These are phyloP conservation scores for Sinotaia quadrata DNA, from an alignment of 2,888 invertebrate genomes.

Conservation along the genomic window DNA sequence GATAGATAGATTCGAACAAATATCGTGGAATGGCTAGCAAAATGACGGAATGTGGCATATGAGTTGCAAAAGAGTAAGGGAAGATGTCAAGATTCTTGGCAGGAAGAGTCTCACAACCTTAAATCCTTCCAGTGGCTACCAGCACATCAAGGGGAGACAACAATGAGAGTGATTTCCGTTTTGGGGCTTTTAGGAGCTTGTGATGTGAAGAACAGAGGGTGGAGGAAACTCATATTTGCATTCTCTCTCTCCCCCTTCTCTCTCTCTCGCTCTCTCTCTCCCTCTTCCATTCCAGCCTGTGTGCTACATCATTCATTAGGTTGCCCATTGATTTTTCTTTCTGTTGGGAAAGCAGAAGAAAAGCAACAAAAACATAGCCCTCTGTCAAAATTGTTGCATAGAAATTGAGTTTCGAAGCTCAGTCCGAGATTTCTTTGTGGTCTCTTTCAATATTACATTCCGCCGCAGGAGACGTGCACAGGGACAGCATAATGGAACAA, in stretches of 20 bases:
- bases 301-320: slow-evolving; percentile 25
- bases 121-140: slow-evolving; percentile 21
- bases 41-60: too few species aligned
- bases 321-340: slow-evolving; percentile 16
- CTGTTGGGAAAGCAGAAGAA: background rate
- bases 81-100: too few species aligned
- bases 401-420: slow-evolving; percentile 30
- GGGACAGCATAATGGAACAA: slow-evolving; percentile 28
- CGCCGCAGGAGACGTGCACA: slow-evolving; percentile 15
- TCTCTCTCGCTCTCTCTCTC: background rate
- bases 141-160: slow-evolving; percentile 29
- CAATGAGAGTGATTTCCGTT: slow-evolving; percentile 32
- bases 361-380: slow-evolving; percentile 24
- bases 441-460: slow-evolving; percentile 33
- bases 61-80: too few species aligned
- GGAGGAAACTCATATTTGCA: slow-evolving; percentile 30
- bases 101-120: too few species aligned
- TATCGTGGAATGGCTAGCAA: too few species aligned
- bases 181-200: slow-evolving; percentile 13
- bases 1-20: too few species aligned
- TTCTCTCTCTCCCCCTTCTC: slow-evolving; percentile 18
- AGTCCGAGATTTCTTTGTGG: slow-evolving; percentile 29
- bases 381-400: slow-evolving; percentile 33
- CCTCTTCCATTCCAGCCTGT: slow-evolving; percentile 2
- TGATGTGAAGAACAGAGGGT: slow-evolving; percentile 3